Base-by-base conservation (phyloP, 1,140 invertebrate species). In the Tetramorium parvispinum region DNA sequence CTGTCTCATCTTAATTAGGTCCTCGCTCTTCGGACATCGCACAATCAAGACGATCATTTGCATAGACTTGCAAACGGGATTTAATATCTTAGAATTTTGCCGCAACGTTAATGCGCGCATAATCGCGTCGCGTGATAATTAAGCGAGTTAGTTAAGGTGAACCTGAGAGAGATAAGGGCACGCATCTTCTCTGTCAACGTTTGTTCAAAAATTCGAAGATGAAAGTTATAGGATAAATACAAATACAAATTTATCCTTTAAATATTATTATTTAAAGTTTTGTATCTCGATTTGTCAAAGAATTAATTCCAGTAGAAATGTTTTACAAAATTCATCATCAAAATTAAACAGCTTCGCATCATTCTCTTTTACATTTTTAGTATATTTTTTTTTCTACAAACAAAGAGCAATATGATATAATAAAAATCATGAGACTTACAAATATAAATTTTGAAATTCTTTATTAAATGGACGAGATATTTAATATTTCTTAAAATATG, bases 81-180 rank as follows among this genome's bases (percentile, higher is more conserved):
- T 75, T 83, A 61, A 83, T 75, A 83, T 75, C 40, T 75, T 53
- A 21, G 53, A 82, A 6, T 71, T 32, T 59, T 37, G 55, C n/a
- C 27, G 8, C 27, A 8, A n/a, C 13, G 37, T 59, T 83, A 83
- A 61, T 37, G 21, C 40, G 18, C 21, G 51, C 37, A 13, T 73
- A 73, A 82, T 71, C 51, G 53, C 8, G 21, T 70, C 51, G 37
- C 21, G n/a, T 21, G 43, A 40, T 27, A 82, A 59, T 81, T 37
- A 55, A 57, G 51, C 27, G 24, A 37, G 32, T 82, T 71, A 46
- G 32, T 82, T 73, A 46, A 71, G 24, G 18, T 21, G 49, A 81
- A 57, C 49, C 49, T 21, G 40, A 68, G 32, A 79, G 21, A 68
- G 13, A 49, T 10, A 32, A 32, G 32, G 40, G 40, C 2, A 32